Conservation (phyloP, 2,888 invertebrate species). For the Bellardia bayeri region DNA sequence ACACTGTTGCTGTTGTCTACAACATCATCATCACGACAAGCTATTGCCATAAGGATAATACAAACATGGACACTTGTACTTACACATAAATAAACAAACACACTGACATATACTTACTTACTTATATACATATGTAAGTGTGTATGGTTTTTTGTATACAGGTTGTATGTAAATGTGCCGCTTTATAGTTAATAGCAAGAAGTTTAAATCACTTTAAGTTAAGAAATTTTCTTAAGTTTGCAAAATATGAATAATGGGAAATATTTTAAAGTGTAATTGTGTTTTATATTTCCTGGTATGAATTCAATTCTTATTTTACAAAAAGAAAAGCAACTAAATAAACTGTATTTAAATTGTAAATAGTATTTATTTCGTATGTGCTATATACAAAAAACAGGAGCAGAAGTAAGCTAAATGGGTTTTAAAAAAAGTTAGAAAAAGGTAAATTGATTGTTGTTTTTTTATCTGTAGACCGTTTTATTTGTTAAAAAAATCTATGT, state of each 20-base stretch:
- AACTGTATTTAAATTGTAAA: no score
- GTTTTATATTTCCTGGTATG: background rate
- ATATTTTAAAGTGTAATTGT: background rate
- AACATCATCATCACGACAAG: conserved; percentile 33
- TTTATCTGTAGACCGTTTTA: no score
- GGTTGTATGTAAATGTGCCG: background rate
- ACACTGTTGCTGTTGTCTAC: conserved; percentile 44
- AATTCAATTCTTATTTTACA: no score
- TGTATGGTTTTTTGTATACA: no score
- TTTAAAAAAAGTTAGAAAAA: no score
- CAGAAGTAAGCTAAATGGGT: no score
- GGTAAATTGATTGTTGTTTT: no score
- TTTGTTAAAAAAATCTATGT: no score
- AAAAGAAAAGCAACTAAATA: no score
- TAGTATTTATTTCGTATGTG: no score
- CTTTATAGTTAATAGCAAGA: conserved; percentile 18
- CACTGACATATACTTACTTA: background rate
- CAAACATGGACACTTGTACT: conserved; percentile 18
- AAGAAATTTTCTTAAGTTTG: background rate
- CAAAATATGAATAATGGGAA: background rate
- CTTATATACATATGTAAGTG: background rate
- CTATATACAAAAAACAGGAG: no score
- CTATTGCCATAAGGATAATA: background rate
- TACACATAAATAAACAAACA: background rate
- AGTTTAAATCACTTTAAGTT: conserved; percentile 13